Evolutionary conservation across 2,113 vertebrate species (phyloP).

Genomic region (Spheniscus mendiculus): DNA sequence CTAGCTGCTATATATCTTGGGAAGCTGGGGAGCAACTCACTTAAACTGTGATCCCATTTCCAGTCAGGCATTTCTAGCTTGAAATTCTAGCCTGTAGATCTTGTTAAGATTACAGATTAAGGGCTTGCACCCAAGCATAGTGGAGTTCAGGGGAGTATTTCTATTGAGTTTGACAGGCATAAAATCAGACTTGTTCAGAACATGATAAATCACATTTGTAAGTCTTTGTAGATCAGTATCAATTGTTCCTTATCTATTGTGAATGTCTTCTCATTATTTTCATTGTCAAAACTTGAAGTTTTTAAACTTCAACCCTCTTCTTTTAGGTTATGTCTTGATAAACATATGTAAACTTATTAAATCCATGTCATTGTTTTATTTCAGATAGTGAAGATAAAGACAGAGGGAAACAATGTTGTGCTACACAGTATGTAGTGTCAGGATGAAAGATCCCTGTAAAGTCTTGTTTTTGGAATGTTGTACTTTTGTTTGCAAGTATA

Average conservation of each 20-base stretch:
- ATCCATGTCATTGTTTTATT: not conserved
- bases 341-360: not conserved
- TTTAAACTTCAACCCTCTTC: not conserved
- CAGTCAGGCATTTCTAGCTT: not conserved
- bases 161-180: slow-evolving; percentile 16
- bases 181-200: slow-evolving; percentile 36
- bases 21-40: not conserved
- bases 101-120: slow-evolving; percentile 42
- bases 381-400: not conserved
- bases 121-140: not conserved
- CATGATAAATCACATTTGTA: slow-evolving; percentile 20
- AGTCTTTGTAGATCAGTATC: slow-evolving; percentile 37
- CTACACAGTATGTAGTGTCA: not conserved
- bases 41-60: not conserved
- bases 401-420: not conserved
- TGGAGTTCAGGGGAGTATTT: not conserved
- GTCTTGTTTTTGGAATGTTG: not conserved
- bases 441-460: not conserved
- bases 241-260: not conserved
- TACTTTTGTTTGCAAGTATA: not conserved
- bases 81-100: slow-evolving; percentile 17
- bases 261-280: slow-evolving; percentile 23
- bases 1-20: not conserved
- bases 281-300: slow-evolving; percentile 10
- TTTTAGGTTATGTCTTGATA: not conserved